Conservation (phyloP, 1,140 invertebrate genomes). For the Papilio dardanus region DNA sequence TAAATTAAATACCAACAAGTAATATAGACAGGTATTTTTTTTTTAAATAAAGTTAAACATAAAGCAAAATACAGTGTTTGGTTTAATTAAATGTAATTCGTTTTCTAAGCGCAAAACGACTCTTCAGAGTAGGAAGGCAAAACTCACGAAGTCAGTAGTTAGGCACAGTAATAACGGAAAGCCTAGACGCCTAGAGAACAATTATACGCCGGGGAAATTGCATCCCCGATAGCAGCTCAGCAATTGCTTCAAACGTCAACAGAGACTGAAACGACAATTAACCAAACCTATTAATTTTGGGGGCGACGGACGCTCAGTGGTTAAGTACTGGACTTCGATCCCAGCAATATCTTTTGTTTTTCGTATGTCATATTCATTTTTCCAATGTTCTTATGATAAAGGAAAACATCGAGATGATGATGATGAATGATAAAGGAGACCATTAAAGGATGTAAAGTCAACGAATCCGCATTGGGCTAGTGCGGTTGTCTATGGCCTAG, state of each 20-base stretch:
- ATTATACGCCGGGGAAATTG: conserved; percentile 74
- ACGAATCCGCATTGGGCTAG: background rate
- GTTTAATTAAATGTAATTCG: conserved; percentile 35
- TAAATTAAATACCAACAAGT: no score
- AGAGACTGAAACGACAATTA: conserved; percentile 70
- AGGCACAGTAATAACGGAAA: conserved; percentile 43
- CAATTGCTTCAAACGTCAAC: conserved; percentile 70
- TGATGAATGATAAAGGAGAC: no score
- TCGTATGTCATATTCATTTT: background rate
- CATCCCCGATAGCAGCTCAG: conserved; percentile 69
- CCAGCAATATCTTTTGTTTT: background rate
- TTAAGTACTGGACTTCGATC: background rate
- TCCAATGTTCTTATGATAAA: background rate
- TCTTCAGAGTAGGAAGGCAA: conserved; percentile 3
- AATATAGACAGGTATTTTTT: no score
- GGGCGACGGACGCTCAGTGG: background rate
- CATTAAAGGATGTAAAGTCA: no score
- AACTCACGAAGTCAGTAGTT: conserved; percentile 28
- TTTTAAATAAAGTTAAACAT: no score
- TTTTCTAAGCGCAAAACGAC: conserved; percentile 11
- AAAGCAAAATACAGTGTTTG: conserved; percentile 17
- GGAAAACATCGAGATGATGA: background rate
- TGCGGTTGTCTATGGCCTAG: background rate
- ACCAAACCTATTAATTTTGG: conserved; percentile 53
- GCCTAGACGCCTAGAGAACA: conserved; percentile 62